Evolutionary conservation across 2,113 vertebrate genomes (phyloP).

Genomic region (Hyperopisus bebe): DNA sequence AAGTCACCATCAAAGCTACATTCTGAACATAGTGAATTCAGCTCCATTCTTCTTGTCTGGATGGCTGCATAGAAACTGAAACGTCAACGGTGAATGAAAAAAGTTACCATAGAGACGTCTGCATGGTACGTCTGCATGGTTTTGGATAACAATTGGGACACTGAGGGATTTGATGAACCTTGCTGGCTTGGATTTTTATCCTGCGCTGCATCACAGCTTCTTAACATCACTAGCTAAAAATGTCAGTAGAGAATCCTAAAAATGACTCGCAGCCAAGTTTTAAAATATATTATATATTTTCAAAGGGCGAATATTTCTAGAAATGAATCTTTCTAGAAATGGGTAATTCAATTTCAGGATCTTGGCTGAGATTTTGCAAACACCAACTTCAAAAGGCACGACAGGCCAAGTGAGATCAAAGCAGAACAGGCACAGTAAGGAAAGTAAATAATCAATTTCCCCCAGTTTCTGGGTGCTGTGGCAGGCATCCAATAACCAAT

Average conservation of each 20-base stretch:
- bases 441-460: constrained; percentile 18
- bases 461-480: neutral
- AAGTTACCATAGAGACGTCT: neutral
- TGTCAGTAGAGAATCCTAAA: neutral
- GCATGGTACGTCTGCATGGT: neutral
- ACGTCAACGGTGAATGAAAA: neutral
- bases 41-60: neutral
- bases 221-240: neutral
- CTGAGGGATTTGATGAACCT: neutral
- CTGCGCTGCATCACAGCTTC: neutral
- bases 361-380: neutral
- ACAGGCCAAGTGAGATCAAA: neutral
- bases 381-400: constrained; percentile 12
- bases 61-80: neutral
- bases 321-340: neutral
- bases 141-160: neutral
- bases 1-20: neutral
- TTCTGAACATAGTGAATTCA: neutral
- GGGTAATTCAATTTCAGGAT: neutral
- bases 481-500: constrained; percentile 6
- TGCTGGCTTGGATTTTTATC: neutral
- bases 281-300: neutral
- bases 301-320: neutral
- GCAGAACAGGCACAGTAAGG: neutral
- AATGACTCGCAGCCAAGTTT: neutral